These are phyloP conservation scores for Osmoderma eremita DNA, from an alignment of 2,888 invertebrate genomes.

Conservation along the genomic window DNA sequence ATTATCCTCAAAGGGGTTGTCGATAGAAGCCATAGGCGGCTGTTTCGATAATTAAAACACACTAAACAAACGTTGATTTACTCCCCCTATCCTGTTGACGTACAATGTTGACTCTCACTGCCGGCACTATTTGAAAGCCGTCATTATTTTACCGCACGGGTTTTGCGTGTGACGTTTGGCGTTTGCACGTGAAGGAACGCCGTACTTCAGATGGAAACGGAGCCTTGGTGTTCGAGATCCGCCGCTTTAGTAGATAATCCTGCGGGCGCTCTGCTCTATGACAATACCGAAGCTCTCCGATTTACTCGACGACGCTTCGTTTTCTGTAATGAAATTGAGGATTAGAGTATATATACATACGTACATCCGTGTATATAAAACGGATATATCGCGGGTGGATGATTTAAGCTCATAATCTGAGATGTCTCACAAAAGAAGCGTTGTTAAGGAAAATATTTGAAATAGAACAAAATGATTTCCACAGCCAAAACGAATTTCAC, in stretches of 20 bases:
- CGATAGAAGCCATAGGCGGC: constrained; percentile 38
- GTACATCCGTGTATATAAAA: no score
- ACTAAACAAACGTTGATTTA: constrained; percentile 44
- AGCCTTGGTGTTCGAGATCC: background rate
- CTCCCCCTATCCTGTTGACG: constrained; percentile 21
- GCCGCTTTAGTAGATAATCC: constrained; percentile 7
- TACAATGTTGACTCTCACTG: constrained; percentile 52
- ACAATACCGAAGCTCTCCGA: constrained; percentile 2
- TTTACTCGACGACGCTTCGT: constrained; percentile 11
- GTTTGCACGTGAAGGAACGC: constrained; percentile 7
- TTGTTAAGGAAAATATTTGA: no score
- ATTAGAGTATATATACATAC: constrained; percentile 8
- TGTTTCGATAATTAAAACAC: constrained; percentile 52
- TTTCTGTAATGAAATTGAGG: constrained; percentile 21
- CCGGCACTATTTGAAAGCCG: constrained; percentile 51
- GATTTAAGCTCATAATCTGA: no score
- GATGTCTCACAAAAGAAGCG: no score
- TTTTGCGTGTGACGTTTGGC: constrained; percentile 44
- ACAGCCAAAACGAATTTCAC: no score
- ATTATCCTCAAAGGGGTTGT: background rate
- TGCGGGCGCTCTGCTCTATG: constrained; percentile 4
- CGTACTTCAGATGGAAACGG: background rate
- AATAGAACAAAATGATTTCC: no score
- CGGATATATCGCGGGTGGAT: no score
- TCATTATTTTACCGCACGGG: constrained; percentile 51